Evolutionary conservation across 2,113 vertebrate species (phyloP), one percentile per base, ranked within the genome.

Genomic region (Myiozetetes cayanensis): DNA sequence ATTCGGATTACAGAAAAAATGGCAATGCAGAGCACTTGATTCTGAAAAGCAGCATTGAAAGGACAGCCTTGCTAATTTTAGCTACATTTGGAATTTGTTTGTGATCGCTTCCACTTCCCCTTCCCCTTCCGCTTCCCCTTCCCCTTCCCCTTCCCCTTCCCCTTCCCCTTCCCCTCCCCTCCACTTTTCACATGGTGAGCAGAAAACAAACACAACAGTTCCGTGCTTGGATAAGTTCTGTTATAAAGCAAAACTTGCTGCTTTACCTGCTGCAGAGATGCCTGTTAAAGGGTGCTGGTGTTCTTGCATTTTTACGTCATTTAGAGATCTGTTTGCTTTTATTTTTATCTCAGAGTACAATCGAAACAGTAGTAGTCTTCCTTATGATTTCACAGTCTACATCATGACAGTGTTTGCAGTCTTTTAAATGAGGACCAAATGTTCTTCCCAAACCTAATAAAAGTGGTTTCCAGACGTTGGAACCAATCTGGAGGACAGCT

Each of bases 371-470:
- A 96, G 94, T 95, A 95, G 72, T 93, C 93, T 97, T 96, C 94
- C 96, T 97, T 95, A 96, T 97, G 95, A 96, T 92, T 93, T 98
- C 96, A 92, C 87, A 95, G 80, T 94, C 91, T 90, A 72, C 93
- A 94, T 89, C 92, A 73, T 72, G 88, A 89, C 90, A 93, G 80
- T 85, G 79, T 94, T 97, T 97, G 81, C 53, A 96, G 47, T 70
- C 68, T 62, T 97, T 93, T 93, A 97, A 97, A 98, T 96, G 93
- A 97, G 72, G 96, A 97, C 89, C 97, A 98, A 81, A 96, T 98
- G 97, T 91, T 96, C 62, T 78, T 88, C 75, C 33, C 58, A 90
- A 97, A 75, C 43, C 52, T 94, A 73, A 59, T 96, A 96, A 91
- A 81, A 90, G 86, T 90, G 93, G 68, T 94, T 96, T 94, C 96